A percentile compares a stretch with the other conserved stretches of the same genome.
These are phyloP conservation scores for Propithecus coquereli DNA, from an alignment of 2,113 vertebrate genomes.

Conservation along the genomic window DNA sequence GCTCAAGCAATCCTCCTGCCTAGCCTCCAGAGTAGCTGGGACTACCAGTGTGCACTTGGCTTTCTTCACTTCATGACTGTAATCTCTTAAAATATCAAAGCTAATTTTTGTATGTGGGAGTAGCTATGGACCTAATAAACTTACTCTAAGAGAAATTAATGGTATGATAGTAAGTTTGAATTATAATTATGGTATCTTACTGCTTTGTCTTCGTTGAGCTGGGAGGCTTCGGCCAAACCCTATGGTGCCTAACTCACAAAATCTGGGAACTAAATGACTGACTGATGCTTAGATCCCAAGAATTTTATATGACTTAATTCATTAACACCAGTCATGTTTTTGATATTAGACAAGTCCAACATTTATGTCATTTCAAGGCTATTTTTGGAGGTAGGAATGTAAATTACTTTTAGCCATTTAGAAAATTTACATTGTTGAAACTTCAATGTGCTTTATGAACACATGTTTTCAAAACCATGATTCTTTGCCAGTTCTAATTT, in stretches of 20 bases:
- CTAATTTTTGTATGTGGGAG: not conserved
- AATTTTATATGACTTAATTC: not conserved
- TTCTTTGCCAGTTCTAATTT: conserved; percentile 39
- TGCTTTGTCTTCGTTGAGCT: not conserved
- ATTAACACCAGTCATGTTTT: not conserved
- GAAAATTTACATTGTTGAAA: conserved; percentile 26
- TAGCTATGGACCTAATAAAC: not conserved
- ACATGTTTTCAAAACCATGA: not conserved
- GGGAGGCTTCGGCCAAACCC: not conserved
- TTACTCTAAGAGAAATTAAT: not conserved
- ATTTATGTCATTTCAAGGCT: not conserved
- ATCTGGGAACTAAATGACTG: not conserved
- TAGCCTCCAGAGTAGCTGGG: too few species aligned
- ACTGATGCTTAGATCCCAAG: not conserved
- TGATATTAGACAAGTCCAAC: not conserved
- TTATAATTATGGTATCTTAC: not conserved
- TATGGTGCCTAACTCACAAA: not conserved
- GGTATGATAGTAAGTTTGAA: not conserved
- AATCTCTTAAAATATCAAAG: not conserved
- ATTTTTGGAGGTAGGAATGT: not conserved
- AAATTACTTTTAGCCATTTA: conserved; percentile 2
- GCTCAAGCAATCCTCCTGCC: too few species aligned
- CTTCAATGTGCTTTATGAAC: not conserved
- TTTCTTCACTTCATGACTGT: not conserved
- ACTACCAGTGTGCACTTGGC: too few species aligned